phyloP scores from a whole-genome alignment of 2,888 invertebrate species.

The Hipparchia semele region DNA sequence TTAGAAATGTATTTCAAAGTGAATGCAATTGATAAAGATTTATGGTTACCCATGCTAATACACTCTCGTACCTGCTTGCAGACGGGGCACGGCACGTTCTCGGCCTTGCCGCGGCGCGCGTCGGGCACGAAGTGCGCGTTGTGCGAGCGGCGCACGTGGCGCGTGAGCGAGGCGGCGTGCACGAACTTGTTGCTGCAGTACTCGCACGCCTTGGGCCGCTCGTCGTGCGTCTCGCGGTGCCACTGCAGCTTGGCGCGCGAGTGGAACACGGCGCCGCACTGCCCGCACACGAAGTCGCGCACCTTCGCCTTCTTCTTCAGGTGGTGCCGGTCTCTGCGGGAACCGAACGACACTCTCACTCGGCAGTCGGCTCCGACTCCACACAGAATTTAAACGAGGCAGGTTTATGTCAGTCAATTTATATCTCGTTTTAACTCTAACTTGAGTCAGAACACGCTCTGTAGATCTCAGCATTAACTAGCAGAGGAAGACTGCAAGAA shows the following conservation, averaged over 20 bases:
- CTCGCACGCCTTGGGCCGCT: slow-evolving; percentile 91
- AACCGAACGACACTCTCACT: too few species aligned
- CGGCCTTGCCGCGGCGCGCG: slow-evolving; percentile 84
- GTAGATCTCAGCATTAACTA: too few species aligned
- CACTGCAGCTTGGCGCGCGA: slow-evolving; percentile 92
- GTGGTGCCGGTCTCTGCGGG: slow-evolving; percentile 86
- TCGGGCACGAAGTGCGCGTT: slow-evolving; percentile 89
- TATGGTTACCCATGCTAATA: too few species aligned
- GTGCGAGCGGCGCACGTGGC: slow-evolving; percentile 92
- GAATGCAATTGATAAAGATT: too few species aligned
- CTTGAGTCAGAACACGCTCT: too few species aligned
- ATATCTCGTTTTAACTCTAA: too few species aligned
- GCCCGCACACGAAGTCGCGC: slow-evolving; percentile 87
- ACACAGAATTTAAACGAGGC: too few species aligned
- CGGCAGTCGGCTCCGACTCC: too few species aligned
- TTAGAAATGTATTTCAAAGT: too few species aligned
- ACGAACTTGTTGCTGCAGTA: slow-evolving; percentile 94
- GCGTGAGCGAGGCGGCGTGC: slow-evolving; percentile 91
- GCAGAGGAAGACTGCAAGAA: too few species aligned
- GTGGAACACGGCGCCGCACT: slow-evolving; percentile 91
- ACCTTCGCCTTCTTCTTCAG: slow-evolving; percentile 86
- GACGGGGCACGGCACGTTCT: slow-evolving; percentile 90
- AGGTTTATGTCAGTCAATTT: too few species aligned
- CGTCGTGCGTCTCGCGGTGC: slow-evolving; percentile 94
- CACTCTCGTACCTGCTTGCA: slow-evolving; percentile 87